Evolutionary conservation across 2,113 vertebrate genomes (phyloP).

Genomic region (Nannospalax galili): DNA sequence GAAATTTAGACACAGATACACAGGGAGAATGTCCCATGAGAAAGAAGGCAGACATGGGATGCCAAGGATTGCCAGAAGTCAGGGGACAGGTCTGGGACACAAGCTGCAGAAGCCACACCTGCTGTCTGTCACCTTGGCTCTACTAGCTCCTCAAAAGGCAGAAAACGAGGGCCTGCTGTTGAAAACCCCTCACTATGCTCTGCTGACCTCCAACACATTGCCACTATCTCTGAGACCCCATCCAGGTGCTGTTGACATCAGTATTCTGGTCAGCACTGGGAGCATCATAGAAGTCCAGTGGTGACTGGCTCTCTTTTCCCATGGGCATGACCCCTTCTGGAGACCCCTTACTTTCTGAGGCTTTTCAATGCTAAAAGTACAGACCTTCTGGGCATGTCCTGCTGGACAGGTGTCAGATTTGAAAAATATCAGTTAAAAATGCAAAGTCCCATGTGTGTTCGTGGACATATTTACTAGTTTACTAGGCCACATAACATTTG

Average conservation of each 20-base stretch:
- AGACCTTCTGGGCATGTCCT: neutral
- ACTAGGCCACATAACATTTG: neutral
- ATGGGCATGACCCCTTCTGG: neutral
- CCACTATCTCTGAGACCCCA: neutral
- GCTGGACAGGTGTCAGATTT: neutral
- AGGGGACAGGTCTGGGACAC: no score
- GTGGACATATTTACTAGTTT: neutral
- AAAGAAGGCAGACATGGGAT: neutral
- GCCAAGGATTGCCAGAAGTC: no score
- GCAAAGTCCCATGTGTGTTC: neutral
- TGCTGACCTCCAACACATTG: neutral
- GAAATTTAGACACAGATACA: neutral
- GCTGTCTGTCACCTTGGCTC: neutral
- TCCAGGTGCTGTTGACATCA: neutral
- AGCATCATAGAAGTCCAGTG: neutral
- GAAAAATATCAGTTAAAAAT: neutral
- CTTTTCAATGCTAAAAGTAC: neutral
- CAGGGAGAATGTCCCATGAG: rapidly evolving
- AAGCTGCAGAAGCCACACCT: neutral
- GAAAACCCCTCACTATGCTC: neutral
- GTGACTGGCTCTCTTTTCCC: neutral
- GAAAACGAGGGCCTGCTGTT: neutral
- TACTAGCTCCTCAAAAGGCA: neutral
- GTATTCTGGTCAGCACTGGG: neutral
- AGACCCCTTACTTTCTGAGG: neutral